A percentile compares a stretch with the other conserved stretches of the same genome.
phyloP scores from a whole-genome alignment of 2,797 vertebrate species.

The Chelonia mydas region DNA sequence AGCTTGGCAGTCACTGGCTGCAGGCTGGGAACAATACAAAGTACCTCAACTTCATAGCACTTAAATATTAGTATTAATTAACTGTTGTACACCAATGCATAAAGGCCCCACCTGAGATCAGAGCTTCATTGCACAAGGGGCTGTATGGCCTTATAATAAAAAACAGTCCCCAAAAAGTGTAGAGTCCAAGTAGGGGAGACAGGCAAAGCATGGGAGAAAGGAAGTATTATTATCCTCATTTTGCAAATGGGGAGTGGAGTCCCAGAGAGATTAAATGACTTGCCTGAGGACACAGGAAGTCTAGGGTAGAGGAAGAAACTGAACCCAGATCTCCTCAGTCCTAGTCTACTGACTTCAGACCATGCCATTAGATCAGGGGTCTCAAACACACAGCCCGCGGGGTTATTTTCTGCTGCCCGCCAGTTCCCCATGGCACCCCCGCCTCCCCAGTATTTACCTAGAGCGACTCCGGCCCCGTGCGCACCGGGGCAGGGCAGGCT shows the following conservation, averaged over 20 bases:
- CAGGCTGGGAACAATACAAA: background rate
- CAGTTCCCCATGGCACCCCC: too few relatives aligned
- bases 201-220: background rate
- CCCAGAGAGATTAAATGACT: background rate
- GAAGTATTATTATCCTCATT: background rate
- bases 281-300: background rate
- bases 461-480: too few relatives aligned
- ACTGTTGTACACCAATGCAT: background rate
- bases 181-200: background rate
- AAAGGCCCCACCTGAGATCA: background rate
- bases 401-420: too few relatives aligned
- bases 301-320: background rate
- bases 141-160: background rate
- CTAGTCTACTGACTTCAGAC: background rate
- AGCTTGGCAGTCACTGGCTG: background rate
- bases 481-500: too few relatives aligned
- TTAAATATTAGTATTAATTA: background rate
- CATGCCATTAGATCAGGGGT: background rate
- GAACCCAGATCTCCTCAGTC: background rate
- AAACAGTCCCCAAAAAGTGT: background rate
- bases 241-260: background rate
- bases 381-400: too few relatives aligned
- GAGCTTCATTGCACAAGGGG: background rate
- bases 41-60: background rate
- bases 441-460: too few relatives aligned